Evolutionary conservation across 1,140 invertebrate species (phyloP).

Genomic region (Cepaea nemoralis): DNA sequence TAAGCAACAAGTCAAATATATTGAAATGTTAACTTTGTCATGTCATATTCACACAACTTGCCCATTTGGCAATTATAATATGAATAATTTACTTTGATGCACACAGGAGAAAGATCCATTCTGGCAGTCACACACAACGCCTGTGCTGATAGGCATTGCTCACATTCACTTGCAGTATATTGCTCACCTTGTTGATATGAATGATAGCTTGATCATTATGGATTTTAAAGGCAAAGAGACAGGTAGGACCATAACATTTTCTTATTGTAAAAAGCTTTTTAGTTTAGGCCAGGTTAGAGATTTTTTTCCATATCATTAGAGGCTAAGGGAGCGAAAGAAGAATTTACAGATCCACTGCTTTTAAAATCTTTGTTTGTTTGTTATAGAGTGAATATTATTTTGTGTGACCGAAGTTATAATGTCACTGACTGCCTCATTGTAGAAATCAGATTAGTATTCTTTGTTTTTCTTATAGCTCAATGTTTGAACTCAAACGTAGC

Average conservation of each 20-base stretch:
- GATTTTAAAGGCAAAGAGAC: slow-evolving; percentile 74
- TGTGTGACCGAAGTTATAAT: no score
- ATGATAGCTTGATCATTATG: slow-evolving; percentile 75
- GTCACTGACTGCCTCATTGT: no score
- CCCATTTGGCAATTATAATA: background rate
- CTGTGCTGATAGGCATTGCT: slow-evolving; percentile 75
- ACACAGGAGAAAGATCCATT: slow-evolving; percentile 77
- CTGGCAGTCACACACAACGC: slow-evolving; percentile 74
- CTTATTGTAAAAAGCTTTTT: background rate
- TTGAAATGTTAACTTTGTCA: background rate
- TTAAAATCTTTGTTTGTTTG: no score
- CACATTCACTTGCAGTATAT: slow-evolving; percentile 76
- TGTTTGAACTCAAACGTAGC: no score
- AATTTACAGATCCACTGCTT: background rate
- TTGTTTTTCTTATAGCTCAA: no score
- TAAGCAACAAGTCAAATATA: slow-evolving; percentile 40
- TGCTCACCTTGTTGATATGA: slow-evolving; percentile 75
- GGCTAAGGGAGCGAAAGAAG: slow-evolving; percentile 71
- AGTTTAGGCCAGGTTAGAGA: no score
- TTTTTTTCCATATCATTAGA: no score
- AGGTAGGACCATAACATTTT: slow-evolving; percentile 52
- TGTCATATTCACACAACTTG: background rate
- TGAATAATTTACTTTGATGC: background rate
- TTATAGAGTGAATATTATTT: no score
- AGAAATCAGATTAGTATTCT: no score